These are phyloP conservation scores for Platorchestia sp. DNA, from an alignment of 1,140 invertebrate genomes.

Conservation along the genomic window DNA sequence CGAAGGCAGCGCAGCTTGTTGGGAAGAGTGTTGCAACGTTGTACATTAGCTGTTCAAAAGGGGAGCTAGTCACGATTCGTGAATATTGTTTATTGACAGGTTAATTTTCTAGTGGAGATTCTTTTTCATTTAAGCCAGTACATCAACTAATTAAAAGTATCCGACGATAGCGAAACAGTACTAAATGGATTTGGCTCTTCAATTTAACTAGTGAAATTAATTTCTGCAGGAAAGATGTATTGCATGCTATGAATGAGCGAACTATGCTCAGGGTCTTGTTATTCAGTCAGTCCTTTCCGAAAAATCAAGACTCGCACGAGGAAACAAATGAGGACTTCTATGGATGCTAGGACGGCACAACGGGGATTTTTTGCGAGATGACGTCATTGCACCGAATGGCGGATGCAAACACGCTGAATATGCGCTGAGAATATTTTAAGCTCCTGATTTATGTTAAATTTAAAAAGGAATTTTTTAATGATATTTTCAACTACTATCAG, in stretches of 20 bases:
- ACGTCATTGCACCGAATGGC: neutral
- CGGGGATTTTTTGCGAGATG: neutral
- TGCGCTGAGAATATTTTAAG: neutral
- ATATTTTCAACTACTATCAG: too few relatives aligned
- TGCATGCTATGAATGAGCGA: neutral
- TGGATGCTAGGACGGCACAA: neutral
- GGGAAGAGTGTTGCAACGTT: neutral
- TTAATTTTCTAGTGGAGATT: neutral
- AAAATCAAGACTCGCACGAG: neutral
- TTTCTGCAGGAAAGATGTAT: neutral
- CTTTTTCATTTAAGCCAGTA: neutral
- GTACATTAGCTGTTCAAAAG: neutral
- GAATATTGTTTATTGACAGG: neutral
- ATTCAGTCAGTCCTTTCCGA: neutral
- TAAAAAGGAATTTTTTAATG: too few relatives aligned
- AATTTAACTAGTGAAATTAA: neutral
- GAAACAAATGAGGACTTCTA: neutral
- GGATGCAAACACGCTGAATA: neutral
- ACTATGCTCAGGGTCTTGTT: neutral
- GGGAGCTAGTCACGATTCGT: neutral
- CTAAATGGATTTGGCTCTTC: neutral
- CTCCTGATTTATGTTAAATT: neutral
- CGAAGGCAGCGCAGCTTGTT: neutral
- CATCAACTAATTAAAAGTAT: neutral
- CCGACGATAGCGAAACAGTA: neutral